phyloP scores from a whole-genome alignment of 2,888 invertebrate genomes.

The Rhabditoides inermis region DNA sequence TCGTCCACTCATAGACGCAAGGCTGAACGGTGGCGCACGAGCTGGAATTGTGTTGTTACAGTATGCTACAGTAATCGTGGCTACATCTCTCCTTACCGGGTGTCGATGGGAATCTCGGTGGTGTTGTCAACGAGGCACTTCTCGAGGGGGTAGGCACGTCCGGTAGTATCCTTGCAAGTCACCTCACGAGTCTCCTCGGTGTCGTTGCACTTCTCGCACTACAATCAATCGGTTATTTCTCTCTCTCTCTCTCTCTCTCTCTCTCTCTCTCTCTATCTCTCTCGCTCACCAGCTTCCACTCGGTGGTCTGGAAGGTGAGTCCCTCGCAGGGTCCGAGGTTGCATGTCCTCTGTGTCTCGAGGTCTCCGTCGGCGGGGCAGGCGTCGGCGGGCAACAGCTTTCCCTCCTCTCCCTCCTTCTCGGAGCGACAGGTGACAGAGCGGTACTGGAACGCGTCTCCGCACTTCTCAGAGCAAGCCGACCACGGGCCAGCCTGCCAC shows the following conservation, averaged over 20 bases:
- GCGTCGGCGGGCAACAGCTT: conserved; percentile 66
- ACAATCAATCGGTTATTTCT: too few species aligned
- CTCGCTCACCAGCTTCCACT: conserved; percentile 78
- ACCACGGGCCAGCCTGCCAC: conserved; percentile 83
- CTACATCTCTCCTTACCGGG: conserved; percentile 35
- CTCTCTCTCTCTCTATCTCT: too few species aligned
- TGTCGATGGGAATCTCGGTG: conserved; percentile 59
- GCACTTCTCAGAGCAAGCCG: conserved; percentile 76
- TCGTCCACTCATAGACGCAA: conserved; percentile 77
- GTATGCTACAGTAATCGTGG: not conserved
- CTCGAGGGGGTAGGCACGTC: conserved; percentile 46
- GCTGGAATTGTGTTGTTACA: conserved; percentile 11
- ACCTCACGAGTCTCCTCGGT: conserved; percentile 52
- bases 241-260: too few species aligned
- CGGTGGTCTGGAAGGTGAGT: conserved; percentile 77
- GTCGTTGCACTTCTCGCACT: conserved; percentile 51
- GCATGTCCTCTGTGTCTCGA: conserved; percentile 50
- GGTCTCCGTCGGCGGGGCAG: conserved; percentile 36
- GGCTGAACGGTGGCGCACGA: conserved; percentile 54
- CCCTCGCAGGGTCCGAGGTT: conserved; percentile 71
- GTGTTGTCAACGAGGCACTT: conserved; percentile 53
- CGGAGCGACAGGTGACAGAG: conserved; percentile 50
- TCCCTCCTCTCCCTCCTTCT: conserved; percentile 57
- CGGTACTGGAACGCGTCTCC: conserved; percentile 58
- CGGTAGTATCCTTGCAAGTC: conserved; percentile 48